Percentiles rank a stretch among this genome's conserved stretches.
Evolutionary conservation across 2,888 invertebrate genomes (phyloP).

Genomic region (Tinea semifulvella): DNA sequence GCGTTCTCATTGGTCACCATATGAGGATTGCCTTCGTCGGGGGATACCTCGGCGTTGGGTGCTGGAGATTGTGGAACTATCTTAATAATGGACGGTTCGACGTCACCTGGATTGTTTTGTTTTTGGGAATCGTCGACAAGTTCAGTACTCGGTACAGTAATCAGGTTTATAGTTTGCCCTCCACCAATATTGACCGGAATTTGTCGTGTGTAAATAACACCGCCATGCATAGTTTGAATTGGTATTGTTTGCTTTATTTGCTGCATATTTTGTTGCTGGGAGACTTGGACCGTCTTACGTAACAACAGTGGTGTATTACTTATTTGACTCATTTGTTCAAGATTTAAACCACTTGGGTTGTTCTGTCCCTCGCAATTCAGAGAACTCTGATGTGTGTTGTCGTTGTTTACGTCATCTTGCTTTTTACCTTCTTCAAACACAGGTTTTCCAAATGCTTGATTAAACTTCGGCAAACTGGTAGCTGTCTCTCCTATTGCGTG

Average conservation of each 20-base stretch:
- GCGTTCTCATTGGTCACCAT: conserved; percentile 33
- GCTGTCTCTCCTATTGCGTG: conserved; percentile 46
- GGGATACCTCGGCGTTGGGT: conserved; percentile 30
- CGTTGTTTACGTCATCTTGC: conserved; percentile 33
- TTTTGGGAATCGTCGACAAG: conserved; percentile 51
- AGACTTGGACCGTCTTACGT: conserved; percentile 38
- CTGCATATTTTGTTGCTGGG: conserved; percentile 45
- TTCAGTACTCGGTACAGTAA: conserved; percentile 60
- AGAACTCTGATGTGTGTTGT: conserved; percentile 30
- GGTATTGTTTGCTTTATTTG: conserved; percentile 62
- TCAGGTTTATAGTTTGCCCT: conserved; percentile 68
- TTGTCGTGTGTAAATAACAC: conserved; percentile 77
- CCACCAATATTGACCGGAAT: conserved; percentile 70
- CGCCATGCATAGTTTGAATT: conserved; percentile 70
- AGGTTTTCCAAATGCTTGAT: conserved; percentile 81
- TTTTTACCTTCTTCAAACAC: conserved; percentile 64
- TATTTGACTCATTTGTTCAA: conserved; percentile 47
- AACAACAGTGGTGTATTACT: conserved; percentile 47
- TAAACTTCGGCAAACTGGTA: conserved; percentile 76
- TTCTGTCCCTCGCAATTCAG: conserved; percentile 28
- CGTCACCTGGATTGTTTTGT: conserved; percentile 33
- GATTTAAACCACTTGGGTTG: conserved; percentile 35
- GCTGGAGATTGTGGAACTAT: conserved; percentile 46
- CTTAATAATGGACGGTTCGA: conserved; percentile 55
- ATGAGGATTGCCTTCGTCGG: conserved; percentile 40